Evolutionary conservation across 1,140 invertebrate species (phyloP).

Genomic region (Aethina tumida): DNA sequence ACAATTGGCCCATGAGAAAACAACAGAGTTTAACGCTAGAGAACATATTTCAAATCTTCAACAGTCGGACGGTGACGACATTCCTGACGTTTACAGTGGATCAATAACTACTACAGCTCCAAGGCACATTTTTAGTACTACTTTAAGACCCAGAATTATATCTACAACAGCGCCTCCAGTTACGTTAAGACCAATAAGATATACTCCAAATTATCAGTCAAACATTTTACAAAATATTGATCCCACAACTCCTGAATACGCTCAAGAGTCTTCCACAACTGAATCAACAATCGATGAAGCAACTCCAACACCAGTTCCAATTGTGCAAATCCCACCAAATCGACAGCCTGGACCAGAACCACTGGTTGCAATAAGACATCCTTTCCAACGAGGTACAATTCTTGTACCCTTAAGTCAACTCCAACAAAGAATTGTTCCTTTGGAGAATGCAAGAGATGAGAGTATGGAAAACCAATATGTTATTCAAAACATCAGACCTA

Average conservation of each 20-base stretch:
- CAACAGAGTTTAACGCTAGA: conserved; percentile 36
- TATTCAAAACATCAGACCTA: conserved; percentile 10
- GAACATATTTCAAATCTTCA: conserved; percentile 35
- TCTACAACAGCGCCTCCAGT: conserved; percentile 26
- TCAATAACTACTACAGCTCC: conserved; percentile 45
- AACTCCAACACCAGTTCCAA: conserved; percentile 22
- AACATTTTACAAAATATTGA: conserved; percentile 18
- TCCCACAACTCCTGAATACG: conserved; percentile 19
- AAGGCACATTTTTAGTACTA: conserved; percentile 55
- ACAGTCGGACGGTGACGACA: conserved; percentile 46
- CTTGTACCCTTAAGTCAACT: conserved; percentile 38
- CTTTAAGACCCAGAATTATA: conserved; percentile 36
- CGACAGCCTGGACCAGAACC: conserved; percentile 23
- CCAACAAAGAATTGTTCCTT: conserved; percentile 27
- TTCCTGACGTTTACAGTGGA: conserved; percentile 54
- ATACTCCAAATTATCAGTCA: conserved; percentile 23
- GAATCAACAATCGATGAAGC: conserved; percentile 20
- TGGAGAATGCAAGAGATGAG: conserved; percentile 17
- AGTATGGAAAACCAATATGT: conserved; percentile 20
- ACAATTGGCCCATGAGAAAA: conserved; percentile 41
- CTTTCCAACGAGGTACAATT: conserved; percentile 38
- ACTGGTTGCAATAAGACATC: conserved; percentile 38
- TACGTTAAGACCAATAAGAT: conserved; percentile 31
- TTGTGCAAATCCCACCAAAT: conserved; percentile 30
- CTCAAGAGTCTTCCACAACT: conserved; percentile 18